Percentiles rank a stretch among this genome's conserved stretches.
Conservation (phyloP, 2,797 vertebrate species). For the Micromesistius poutassou region DNA sequence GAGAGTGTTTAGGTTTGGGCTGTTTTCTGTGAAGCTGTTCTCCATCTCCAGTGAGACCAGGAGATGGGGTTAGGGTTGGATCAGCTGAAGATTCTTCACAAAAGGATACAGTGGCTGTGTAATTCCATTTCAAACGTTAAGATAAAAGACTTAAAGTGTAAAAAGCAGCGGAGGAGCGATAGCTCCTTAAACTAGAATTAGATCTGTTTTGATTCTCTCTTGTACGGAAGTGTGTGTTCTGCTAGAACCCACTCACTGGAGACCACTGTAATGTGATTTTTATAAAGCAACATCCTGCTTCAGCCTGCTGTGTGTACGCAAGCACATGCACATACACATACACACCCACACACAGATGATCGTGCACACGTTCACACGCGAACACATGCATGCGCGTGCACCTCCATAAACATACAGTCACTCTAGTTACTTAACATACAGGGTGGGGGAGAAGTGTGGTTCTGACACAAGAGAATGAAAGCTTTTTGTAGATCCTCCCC, state of each 20-base stretch:
- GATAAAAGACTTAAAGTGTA: neutral
- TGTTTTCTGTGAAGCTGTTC: neutral
- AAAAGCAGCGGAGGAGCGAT: neutral
- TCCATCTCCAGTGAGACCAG: neutral
- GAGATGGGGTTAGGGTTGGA: neutral
- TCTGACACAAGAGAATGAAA: neutral
- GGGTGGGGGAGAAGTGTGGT: neutral
- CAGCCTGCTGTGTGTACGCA: neutral
- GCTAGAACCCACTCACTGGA: neutral
- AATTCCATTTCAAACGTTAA: neutral
- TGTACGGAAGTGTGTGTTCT: neutral
- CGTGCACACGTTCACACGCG: too few species aligned
- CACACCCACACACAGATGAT: conserved; percentile 10
- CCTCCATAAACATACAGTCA: conserved; percentile 3
- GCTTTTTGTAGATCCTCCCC: neutral
- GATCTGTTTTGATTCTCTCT: neutral
- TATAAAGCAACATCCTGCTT: conserved; percentile 1
- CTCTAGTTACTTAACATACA: neutral
- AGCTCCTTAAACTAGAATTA: neutral
- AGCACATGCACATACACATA: conserved; percentile 1
- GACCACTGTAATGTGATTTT: neutral
- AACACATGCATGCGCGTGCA: conserved; percentile 14
- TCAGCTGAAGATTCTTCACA: neutral
- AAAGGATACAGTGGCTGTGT: neutral
- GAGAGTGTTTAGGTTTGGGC: neutral